phyloP scores from a whole-genome alignment of 2,888 invertebrate species.

The Lottia gigantea region DNA sequence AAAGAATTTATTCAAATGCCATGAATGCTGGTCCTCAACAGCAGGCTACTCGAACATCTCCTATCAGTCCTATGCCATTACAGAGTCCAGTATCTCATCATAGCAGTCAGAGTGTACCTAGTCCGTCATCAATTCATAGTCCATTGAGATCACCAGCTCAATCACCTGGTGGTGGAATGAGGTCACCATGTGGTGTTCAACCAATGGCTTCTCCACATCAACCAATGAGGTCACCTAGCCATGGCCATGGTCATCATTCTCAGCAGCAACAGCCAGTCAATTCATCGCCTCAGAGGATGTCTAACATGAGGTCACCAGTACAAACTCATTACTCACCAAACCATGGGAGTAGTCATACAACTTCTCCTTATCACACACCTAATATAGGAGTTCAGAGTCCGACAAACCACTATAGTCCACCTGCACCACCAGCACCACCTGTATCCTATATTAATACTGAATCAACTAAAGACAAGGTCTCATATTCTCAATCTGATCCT shows the following conservation, averaged over 20 bases:
- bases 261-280: constrained; percentile 16
- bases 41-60: constrained; percentile 44
- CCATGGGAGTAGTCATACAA: constrained; percentile 38
- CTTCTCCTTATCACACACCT: constrained; percentile 44
- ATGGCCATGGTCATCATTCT: constrained; percentile 21
- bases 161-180: constrained; percentile 39
- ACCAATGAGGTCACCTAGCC: constrained; percentile 41
- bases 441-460: constrained; percentile 17
- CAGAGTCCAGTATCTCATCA: constrained; percentile 58
- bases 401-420: constrained; percentile 15
- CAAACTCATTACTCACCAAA: constrained; percentile 34
- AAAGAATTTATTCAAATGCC: constrained; percentile 22
- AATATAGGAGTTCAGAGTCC: constrained; percentile 26
- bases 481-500: constrained; percentile 5
- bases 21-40: constrained; percentile 38
- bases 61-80: constrained; percentile 52
- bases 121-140: constrained; percentile 59
- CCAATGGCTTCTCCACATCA: constrained; percentile 35
- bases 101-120: constrained; percentile 55
- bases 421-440: constrained; percentile 17
- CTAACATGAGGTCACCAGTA: constrained; percentile 24
- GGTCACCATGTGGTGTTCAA: constrained; percentile 48
- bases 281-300: constrained; percentile 25
- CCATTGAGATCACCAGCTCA: constrained; percentile 48
- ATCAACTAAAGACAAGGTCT: constrained; percentile 13